These are phyloP conservation scores for Crotalus viridis DNA, from an alignment of 2,113 vertebrate species.

Conservation along the genomic window DNA sequence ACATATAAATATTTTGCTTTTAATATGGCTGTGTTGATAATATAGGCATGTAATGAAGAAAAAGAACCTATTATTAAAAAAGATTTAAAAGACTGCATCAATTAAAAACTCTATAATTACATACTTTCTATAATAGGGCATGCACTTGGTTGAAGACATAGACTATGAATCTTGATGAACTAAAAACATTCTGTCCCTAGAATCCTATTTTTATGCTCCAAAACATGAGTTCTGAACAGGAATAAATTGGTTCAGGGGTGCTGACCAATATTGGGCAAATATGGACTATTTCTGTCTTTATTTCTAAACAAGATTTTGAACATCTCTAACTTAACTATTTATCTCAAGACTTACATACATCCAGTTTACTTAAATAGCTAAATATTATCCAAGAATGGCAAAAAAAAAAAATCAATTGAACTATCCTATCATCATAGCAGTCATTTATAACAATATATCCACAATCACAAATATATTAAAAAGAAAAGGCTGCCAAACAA, in stretches of 20 bases:
- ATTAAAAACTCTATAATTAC: neutral
- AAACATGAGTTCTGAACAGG: neutral
- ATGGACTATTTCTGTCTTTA: neutral
- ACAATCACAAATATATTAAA: neutral
- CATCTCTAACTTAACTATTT: neutral
- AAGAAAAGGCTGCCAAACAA: rapidly evolving
- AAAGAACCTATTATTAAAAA: neutral
- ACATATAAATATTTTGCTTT: neutral
- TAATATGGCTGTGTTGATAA: neutral
- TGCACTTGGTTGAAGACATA: neutral
- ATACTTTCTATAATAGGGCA: neutral
- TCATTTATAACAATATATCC: neutral
- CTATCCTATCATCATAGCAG: neutral
- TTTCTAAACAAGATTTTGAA: neutral
- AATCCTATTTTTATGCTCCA: neutral
- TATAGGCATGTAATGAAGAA: neutral
- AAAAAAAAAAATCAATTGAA: neutral
- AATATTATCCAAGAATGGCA: too few relatives aligned
- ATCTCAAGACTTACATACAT: too few relatives aligned
- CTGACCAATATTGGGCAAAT: neutral
- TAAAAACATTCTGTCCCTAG: too few relatives aligned
- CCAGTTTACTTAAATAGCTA: too few relatives aligned
- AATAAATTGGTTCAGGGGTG: neutral
- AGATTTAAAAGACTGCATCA: neutral
- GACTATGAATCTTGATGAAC: neutral